A percentile compares a stretch with the other conserved stretches of the same genome.
Evolutionary conservation across 2,797 vertebrate genomes (phyloP).

Genomic region (Rhadinocentrus ornatus): DNA sequence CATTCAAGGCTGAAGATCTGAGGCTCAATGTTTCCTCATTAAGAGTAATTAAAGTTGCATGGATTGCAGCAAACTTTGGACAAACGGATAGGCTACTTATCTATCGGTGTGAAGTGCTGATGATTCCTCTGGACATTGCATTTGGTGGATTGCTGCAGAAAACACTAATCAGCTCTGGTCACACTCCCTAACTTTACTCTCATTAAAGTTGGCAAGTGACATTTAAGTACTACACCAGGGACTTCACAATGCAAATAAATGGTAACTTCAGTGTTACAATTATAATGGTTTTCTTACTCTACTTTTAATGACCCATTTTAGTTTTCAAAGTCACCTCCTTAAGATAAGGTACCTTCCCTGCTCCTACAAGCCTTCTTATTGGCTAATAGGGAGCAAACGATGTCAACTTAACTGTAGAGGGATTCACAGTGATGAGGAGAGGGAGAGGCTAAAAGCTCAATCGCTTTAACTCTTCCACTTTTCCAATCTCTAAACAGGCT

Average conservation of each 20-base stretch:
- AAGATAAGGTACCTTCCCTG: slow-evolving; percentile 60
- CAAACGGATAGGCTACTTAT: slow-evolving; percentile 45
- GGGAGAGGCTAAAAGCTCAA: slow-evolving; percentile 68
- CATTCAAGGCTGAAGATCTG: slow-evolving; percentile 35
- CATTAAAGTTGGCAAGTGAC: slow-evolving; percentile 81
- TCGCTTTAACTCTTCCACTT: slow-evolving; percentile 64
- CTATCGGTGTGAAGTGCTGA: slow-evolving; percentile 54
- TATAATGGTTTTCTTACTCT: slow-evolving; percentile 78
- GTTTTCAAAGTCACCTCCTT: slow-evolving; percentile 81
- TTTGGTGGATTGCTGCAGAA: slow-evolving; percentile 60
- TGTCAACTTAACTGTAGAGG: slow-evolving; percentile 62
- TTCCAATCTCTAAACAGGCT: slow-evolving; percentile 62
- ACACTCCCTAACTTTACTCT: slow-evolving; percentile 73
- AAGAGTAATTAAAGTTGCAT: slow-evolving; percentile 52
- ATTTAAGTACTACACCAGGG: slow-evolving; percentile 78
- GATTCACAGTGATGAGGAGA: slow-evolving; percentile 49
- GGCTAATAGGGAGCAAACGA: slow-evolving; percentile 76
- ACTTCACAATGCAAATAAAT: slow-evolving; percentile 81
- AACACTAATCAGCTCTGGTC: slow-evolving; percentile 73
- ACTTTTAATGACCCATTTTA: slow-evolving; percentile 83
- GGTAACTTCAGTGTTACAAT: slow-evolving; percentile 75
- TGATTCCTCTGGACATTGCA: slow-evolving; percentile 60
- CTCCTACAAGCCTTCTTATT: slow-evolving; percentile 68
- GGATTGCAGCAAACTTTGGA: slow-evolving; percentile 33
- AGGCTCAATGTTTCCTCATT: slow-evolving; percentile 37